These are phyloP conservation scores for Saccostrea glomerata DNA, from an alignment of 1,140 invertebrate species.

Conservation along the genomic window DNA sequence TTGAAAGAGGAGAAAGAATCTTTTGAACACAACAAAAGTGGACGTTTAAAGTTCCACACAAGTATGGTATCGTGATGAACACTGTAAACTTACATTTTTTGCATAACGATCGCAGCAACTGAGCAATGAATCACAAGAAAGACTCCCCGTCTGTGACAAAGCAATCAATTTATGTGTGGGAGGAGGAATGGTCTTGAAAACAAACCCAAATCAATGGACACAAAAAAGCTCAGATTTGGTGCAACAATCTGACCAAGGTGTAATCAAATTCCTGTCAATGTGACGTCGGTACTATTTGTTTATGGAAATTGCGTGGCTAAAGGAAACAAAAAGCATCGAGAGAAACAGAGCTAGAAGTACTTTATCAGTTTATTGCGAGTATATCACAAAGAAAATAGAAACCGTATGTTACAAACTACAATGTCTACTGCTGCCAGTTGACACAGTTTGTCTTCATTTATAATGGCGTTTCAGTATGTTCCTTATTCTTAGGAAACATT, in stretches of 20 bases:
- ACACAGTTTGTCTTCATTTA: too few relatives aligned
- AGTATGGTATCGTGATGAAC: neutral
- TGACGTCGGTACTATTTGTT: neutral
- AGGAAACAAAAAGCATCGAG: neutral
- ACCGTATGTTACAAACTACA: neutral
- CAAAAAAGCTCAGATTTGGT: neutral
- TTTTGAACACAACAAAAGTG: too few relatives aligned
- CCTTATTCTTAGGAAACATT: too few relatives aligned
- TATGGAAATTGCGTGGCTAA: neutral
- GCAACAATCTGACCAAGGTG: neutral
- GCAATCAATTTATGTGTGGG: conserved; percentile 16
- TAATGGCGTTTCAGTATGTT: too few relatives aligned
- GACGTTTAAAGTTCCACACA: neutral
- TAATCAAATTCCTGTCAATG: neutral
- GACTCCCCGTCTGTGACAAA: neutral
- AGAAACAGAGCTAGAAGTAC: neutral
- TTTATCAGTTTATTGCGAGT: neutral
- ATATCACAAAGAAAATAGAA: neutral
- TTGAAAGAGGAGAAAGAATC: too few relatives aligned
- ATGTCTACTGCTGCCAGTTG: too few relatives aligned
- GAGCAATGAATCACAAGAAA: neutral
- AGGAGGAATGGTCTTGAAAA: neutral
- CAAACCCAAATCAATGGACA: neutral
- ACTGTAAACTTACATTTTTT: neutral
- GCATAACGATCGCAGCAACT: neutral